These are phyloP conservation scores for Chrysina gloriosa DNA, from an alignment of 2,888 invertebrate species.

Conservation along the genomic window DNA sequence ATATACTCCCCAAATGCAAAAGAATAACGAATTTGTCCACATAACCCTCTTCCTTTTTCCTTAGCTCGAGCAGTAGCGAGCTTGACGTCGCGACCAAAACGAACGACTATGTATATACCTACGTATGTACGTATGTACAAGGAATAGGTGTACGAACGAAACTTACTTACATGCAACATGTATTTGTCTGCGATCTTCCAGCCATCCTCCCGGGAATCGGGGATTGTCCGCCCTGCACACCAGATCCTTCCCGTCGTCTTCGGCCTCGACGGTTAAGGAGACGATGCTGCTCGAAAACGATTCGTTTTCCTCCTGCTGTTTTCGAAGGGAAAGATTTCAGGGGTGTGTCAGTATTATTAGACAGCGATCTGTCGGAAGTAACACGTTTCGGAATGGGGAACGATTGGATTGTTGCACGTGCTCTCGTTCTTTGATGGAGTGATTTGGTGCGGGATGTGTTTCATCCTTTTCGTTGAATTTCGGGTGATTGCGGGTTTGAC, in stretches of 20 bases:
- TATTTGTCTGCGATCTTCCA: conserved; percentile 81
- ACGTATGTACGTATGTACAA: neutral
- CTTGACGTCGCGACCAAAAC: neutral
- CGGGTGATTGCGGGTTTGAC: too few species aligned
- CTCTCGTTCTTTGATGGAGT: too few species aligned
- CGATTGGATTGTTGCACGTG: too few species aligned
- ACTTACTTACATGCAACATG: conserved; percentile 85
- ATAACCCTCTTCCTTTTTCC: neutral
- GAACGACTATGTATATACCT: neutral
- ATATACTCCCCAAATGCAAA: neutral
- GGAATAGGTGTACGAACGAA: conserved; percentile 44
- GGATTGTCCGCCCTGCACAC: conserved; percentile 89
- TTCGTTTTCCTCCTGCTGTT: conserved; percentile 71
- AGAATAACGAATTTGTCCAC: neutral
- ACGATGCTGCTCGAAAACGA: conserved; percentile 81
- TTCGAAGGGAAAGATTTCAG: conserved; percentile 12
- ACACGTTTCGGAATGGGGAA: too few species aligned
- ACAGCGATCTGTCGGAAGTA: too few species aligned
- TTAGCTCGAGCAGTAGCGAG: neutral
- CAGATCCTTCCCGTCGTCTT: conserved; percentile 85
- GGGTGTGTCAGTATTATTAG: conserved; percentile 1
- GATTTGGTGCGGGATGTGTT: too few species aligned
- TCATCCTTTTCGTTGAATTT: too few species aligned
- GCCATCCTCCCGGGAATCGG: conserved; percentile 83
- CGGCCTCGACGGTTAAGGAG: conserved; percentile 78